These are phyloP conservation scores for Sphaerodactylus townsendi DNA, from an alignment of 2,113 vertebrate genomes.

Conservation along the genomic window DNA sequence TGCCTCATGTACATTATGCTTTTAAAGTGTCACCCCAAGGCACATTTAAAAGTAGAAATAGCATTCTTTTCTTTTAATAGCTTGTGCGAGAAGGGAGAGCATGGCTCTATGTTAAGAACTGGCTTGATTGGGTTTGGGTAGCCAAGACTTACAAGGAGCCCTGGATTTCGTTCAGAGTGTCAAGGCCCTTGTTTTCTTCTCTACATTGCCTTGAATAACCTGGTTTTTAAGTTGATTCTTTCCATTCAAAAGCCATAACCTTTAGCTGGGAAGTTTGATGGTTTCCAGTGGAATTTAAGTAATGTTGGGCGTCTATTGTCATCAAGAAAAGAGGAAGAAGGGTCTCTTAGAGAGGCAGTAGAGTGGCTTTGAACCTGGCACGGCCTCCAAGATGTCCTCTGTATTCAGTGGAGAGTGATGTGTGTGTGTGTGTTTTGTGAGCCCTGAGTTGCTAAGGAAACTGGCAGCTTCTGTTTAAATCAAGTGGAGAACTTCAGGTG, in stretches of 20 bases:
- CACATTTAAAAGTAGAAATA: background rate
- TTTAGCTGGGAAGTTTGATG: background rate
- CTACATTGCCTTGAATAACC: background rate
- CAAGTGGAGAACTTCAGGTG: background rate
- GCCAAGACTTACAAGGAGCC: background rate
- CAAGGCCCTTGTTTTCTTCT: background rate
- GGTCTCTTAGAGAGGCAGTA: background rate
- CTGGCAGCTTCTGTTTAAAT: constrained; percentile 19
- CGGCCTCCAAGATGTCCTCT: background rate
- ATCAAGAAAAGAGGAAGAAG: background rate
- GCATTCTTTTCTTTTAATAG: background rate
- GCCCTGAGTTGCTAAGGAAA: constrained; percentile 24
- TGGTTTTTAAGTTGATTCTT: background rate
- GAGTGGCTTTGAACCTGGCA: background rate
- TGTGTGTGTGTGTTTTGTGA: constrained; percentile 2
- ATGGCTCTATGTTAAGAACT: background rate
- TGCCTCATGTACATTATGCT: constrained; percentile 4
- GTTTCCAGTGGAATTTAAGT: background rate
- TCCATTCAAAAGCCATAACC: background rate
- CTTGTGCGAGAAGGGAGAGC: background rate
- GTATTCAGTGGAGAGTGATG: background rate
- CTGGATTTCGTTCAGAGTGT: background rate
- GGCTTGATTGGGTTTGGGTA: background rate
- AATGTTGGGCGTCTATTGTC: background rate
- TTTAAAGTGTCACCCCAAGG: background rate